Percentiles rank a stretch among this genome's conserved stretches.
Evolutionary conservation across 2,888 invertebrate species (phyloP).

Genomic region (Drosophila differens): DNA sequence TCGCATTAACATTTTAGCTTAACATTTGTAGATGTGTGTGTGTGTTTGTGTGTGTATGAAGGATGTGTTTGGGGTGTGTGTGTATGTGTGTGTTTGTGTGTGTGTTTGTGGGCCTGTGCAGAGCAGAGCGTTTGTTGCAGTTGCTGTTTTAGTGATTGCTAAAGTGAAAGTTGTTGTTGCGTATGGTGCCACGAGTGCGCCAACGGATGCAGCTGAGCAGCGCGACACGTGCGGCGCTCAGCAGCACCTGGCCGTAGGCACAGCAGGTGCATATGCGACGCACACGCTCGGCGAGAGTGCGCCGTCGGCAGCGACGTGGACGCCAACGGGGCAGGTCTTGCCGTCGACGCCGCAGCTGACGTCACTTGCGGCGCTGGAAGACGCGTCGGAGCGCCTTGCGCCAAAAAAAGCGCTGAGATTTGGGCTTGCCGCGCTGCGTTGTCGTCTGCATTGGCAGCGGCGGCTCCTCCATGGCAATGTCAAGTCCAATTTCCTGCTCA

Average conservation of each 20-base stretch:
- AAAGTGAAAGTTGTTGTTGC: constrained; percentile 73
- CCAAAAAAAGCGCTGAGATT: constrained; percentile 80
- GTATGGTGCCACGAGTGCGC: constrained; percentile 77
- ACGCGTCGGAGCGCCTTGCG: constrained; percentile 82
- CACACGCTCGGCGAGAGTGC: constrained; percentile 66
- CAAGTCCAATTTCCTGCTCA: constrained; percentile 37
- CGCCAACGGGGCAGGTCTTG: constrained; percentile 73
- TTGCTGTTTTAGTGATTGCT: constrained; percentile 72
- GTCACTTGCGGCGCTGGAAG: constrained; percentile 80
- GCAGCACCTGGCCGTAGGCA: constrained; percentile 69
- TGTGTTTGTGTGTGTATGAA: constrained; percentile 12
- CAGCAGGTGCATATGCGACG: constrained; percentile 72
- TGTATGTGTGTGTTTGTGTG: neutral
- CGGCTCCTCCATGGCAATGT: constrained; percentile 41
- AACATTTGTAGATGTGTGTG: constrained; percentile 18
- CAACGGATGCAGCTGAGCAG: constrained; percentile 76
- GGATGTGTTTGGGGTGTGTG: constrained; percentile 2
- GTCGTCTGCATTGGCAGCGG: constrained; percentile 1
- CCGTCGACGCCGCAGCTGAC: constrained; percentile 67
- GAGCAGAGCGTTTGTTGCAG: constrained; percentile 44
- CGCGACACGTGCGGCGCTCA: constrained; percentile 66
- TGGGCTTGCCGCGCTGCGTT: constrained; percentile 47
- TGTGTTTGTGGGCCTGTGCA: constrained; percentile 25
- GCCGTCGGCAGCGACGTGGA: constrained; percentile 66
- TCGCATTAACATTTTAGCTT: constrained; percentile 57